Base-by-base conservation (phyloP, 1,140 invertebrate species). In the Drosophila mojavensis region DNA sequence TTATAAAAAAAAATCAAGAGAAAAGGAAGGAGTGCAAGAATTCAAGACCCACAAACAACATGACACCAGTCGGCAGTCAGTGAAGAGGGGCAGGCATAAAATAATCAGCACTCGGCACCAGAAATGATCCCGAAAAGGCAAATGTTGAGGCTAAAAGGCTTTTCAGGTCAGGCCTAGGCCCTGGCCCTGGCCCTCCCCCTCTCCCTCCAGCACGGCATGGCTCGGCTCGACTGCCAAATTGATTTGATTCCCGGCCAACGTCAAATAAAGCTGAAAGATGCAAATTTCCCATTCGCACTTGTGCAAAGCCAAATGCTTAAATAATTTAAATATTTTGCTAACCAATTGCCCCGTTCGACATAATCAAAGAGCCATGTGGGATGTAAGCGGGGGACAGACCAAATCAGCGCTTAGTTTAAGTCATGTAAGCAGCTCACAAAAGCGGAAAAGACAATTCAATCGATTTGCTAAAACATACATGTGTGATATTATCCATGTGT, bases 371-470 rank as follows among this genome's bases (percentile, higher is more conserved):
- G 43, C 61, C 55, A 71, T 55, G 65, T 64, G 20, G 13, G 13
- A 11, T 9, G 13, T 11, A 7, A 10, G 20, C 20, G 20, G 3
- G 20, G 20, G 3, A 10, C 28, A 20, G 50, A 43, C 28, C 45
- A 43, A 80, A 71, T 65, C 61, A 76, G 51, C 66, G 81, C 64
- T 67, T 63, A 48, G 74, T 45, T 45, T 51, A 64, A 85, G 73
- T 50, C 64, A 50, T 83, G 81, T 78, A 74, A 80, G 66, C 76
- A 63, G 81, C 76, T 63, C 70, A 75, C 43, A 80, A 75, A 78
- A 79, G 70, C 80, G 75, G 69, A 63, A 79, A 71, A 84, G 81
- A 85, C 81, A 86, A 86, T 78, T 85, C 78, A 86, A 85, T 85
- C 81, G 81, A 85, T 78, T 78, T 45, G 48, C 5, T 26, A 33